Evolutionary conservation across 2,888 invertebrate species (phyloP), one percentile per base, ranked within the genome.

Genomic region (Agriopis marginaria): DNA sequence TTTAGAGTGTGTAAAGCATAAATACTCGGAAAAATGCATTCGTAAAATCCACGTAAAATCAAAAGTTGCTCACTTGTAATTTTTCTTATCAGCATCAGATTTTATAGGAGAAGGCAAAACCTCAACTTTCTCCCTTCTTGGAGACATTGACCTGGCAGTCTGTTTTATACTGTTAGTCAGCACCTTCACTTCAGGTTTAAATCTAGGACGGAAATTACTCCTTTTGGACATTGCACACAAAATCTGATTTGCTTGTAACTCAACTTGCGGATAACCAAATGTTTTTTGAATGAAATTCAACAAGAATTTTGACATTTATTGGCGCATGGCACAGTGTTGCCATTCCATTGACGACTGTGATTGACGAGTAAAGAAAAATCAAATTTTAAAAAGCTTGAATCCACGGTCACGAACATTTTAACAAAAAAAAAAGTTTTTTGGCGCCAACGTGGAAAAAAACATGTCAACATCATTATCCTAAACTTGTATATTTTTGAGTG

Each of bases 71-170:
- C 81, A 97, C 97, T 95, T 97, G 85, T 97, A 97, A 67, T 96
- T 91, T 84, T 97, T 98, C 84, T 96, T 96, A 88, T 98, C 98
- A 76, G 96, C 96, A 66, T 95, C 95, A 61, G 97, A 97, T 89
- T 97, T 97, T 47, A 95, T 94, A 10, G 97, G 97, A 74, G 92
- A 89, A 56, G 91, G 79, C 72, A 95, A 86, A 80, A 91, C 84
- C 75, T 90, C 89, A 68, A 93, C 90, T 89, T 90, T 93, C 85
- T 92, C 92, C 73, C 85, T 87, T 70, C 83, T 86, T 70, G 73
- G 77, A 59, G 82, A 73, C 83, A 89, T 79, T 66, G 79, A 80
- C 58, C 82, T 68, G 40, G 81, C 64, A 70, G 81, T 80, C 73
- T 42, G 55, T 42, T 86, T 87, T 8, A 78, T 60, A 63, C 83